These are phyloP conservation scores for Thymelicus lineola DNA, from an alignment of 2,888 invertebrate species.

Conservation along the genomic window DNA sequence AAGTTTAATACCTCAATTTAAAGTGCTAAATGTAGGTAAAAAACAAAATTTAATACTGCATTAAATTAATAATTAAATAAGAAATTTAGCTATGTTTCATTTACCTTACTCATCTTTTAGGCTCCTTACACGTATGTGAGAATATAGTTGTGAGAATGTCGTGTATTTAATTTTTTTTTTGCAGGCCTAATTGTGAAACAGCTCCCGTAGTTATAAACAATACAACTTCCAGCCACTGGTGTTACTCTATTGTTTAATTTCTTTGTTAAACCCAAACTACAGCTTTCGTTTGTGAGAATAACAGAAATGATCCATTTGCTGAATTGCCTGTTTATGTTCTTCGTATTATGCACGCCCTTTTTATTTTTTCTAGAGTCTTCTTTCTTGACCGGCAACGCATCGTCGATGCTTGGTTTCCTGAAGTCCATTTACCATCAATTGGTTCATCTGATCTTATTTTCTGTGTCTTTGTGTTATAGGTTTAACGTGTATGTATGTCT, in stretches of 20 bases:
- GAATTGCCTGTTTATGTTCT: constrained; percentile 14
- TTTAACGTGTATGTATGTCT: too few relatives aligned
- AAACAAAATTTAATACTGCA: too few relatives aligned
- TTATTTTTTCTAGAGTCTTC: not conserved
- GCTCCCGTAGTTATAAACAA: constrained; percentile 76
- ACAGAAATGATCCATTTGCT: constrained; percentile 26
- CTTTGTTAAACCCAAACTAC: constrained; percentile 57
- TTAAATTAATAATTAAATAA: too few relatives aligned
- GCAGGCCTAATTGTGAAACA: constrained; percentile 58
- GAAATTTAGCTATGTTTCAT: too few relatives aligned
- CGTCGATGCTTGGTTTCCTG: too few relatives aligned
- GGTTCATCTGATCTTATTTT: too few relatives aligned
- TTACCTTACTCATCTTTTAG: too few relatives aligned
- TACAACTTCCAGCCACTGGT: constrained; percentile 76
- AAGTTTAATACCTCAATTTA: too few relatives aligned
- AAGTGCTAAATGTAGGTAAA: too few relatives aligned
- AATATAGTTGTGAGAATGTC: not conserved
- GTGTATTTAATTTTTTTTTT: constrained; percentile 50
- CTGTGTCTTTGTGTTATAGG: too few relatives aligned
- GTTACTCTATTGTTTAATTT: constrained; percentile 69
- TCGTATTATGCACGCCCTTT: not conserved
- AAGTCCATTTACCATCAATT: too few relatives aligned
- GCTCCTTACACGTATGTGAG: not conserved
- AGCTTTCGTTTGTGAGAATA: constrained; percentile 22
- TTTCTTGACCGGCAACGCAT: too few relatives aligned